These are phyloP conservation scores for Capromys pilorides DNA, from an alignment of 2,797 vertebrate species.

Conservation along the genomic window DNA sequence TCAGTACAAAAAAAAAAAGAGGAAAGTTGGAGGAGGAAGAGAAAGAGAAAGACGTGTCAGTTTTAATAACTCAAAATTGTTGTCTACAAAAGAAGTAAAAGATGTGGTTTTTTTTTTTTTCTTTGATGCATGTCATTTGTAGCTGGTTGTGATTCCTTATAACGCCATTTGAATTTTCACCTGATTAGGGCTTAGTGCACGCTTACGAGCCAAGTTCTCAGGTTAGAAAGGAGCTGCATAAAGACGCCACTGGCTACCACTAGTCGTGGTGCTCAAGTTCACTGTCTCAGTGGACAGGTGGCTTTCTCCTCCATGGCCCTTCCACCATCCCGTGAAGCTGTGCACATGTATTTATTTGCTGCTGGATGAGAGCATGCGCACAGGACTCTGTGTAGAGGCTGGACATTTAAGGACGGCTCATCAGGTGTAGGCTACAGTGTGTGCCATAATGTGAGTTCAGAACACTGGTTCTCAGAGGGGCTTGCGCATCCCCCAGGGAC, in stretches of 20 bases:
- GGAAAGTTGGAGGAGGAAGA: background rate
- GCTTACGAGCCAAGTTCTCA: background rate
- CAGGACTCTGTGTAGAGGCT: background rate
- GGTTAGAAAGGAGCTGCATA: background rate
- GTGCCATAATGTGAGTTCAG: background rate
- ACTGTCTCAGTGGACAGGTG: background rate
- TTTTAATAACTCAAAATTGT: background rate
- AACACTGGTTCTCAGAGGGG: background rate
- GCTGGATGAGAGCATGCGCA: accelerated
- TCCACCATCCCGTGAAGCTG: accelerated
- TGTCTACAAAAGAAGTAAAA: background rate
- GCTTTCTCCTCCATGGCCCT: background rate
- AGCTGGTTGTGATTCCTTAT: background rate
- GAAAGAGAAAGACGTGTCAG: background rate
- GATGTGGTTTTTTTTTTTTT: background rate
- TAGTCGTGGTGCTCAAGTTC: background rate
- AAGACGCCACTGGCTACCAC: background rate
- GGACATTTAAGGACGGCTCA: accelerated
- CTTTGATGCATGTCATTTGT: background rate
- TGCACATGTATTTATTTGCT: background rate
- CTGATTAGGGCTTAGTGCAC: background rate
- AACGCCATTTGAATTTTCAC: background rate
- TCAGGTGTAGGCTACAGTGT: accelerated
- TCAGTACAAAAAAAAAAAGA: background rate
- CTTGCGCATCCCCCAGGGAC: accelerated